A percentile compares a stretch with the other conserved stretches of the same genome.
Conservation (phyloP, 1,140 invertebrate genomes). For the Aphelenchoides besseyi region DNA sequence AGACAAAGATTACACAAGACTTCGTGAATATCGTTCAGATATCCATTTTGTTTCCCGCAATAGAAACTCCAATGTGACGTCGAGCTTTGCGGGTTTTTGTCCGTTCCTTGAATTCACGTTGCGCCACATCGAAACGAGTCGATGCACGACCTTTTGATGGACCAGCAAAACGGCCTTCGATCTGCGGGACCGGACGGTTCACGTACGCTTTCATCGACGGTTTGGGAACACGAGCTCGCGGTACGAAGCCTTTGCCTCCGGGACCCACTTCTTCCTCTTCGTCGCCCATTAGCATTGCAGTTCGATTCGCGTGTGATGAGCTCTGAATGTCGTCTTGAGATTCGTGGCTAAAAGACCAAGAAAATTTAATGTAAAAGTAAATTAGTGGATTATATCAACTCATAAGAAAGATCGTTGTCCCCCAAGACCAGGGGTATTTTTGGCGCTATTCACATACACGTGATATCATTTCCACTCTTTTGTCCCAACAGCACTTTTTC, state of each 20-base stretch:
- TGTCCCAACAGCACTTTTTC: no score
- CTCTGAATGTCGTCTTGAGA: slow-evolving; percentile 29
- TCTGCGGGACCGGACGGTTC: slow-evolving; percentile 78
- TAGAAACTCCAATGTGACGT: slow-evolving; percentile 46
- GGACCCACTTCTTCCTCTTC: slow-evolving; percentile 67
- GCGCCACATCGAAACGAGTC: slow-evolving; percentile 44
- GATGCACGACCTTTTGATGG: slow-evolving; percentile 36
- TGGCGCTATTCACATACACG: no score
- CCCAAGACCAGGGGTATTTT: no score
- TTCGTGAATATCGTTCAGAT: background rate
- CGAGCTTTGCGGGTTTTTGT: slow-evolving; percentile 45
- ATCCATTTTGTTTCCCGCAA: slow-evolving; percentile 43
- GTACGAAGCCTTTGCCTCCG: slow-evolving; percentile 90
- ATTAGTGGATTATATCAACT: no score
- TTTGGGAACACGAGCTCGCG: slow-evolving; percentile 84
- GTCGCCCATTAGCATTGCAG: slow-evolving; percentile 27
- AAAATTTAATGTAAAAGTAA: background rate
- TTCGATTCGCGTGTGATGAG: slow-evolving; percentile 15
- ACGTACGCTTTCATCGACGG: slow-evolving; percentile 96
- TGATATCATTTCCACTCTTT: no score
- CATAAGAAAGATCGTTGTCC: no score
- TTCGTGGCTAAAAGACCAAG: background rate
- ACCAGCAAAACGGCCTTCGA: slow-evolving; percentile 53
- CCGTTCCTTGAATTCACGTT: slow-evolving; percentile 54
- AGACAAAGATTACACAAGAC: no score